Evolutionary conservation across 2,113 vertebrate species (phyloP).

Genomic region (Hystrix cristata): DNA sequence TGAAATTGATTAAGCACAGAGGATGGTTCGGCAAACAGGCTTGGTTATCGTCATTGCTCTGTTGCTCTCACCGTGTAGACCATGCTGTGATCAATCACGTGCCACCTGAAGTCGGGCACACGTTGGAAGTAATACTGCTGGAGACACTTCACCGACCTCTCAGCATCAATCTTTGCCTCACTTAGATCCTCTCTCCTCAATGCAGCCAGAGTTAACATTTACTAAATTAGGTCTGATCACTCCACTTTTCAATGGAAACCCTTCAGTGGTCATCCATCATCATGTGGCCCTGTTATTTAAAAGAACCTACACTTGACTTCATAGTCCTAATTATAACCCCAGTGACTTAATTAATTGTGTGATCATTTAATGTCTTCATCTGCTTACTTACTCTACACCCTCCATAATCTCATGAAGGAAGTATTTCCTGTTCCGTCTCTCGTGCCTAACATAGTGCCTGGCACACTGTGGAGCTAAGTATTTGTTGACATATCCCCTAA

Average conservation of each 20-base stretch:
- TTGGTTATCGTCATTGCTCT: background rate
- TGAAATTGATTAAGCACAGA: background rate
- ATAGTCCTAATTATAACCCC: background rate
- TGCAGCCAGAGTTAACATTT: background rate
- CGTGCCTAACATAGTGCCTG: background rate
- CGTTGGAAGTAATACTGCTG: background rate
- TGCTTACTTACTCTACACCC: background rate
- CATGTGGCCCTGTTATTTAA: background rate
- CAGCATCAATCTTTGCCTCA: background rate
- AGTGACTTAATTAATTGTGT: background rate
- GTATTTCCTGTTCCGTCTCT: background rate
- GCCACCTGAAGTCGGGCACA: background rate
- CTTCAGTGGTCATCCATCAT: background rate
- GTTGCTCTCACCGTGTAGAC: background rate
- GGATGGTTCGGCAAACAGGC: background rate
- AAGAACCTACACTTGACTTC: background rate
- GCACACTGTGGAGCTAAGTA: too few species aligned
- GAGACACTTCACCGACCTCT: background rate
- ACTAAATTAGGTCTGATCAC: background rate
- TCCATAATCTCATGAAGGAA: background rate
- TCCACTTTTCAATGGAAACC: background rate
- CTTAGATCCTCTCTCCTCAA: background rate
- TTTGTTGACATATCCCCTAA: background rate
- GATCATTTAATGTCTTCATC: background rate
- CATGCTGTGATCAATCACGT: rapidly evolving